These are phyloP conservation scores for Penaeus monodon DNA, from an alignment of 2,888 invertebrate species.

Conservation along the genomic window DNA sequence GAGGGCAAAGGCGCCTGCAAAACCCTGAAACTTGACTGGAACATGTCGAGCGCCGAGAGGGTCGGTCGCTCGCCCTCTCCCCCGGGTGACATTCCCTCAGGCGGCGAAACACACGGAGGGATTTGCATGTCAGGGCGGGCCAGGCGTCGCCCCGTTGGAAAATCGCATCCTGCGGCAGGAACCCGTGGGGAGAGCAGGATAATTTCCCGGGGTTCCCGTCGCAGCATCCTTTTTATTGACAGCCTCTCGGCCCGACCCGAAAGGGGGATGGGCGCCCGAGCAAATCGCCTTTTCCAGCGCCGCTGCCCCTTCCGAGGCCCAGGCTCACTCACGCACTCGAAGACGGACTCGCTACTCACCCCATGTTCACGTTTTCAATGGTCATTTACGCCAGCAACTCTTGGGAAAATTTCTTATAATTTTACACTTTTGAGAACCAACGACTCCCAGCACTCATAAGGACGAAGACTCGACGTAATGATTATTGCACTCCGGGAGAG, in stretches of 20 bases:
- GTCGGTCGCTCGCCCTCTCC: no score
- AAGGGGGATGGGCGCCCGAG: constrained; percentile 66
- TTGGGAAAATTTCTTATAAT: constrained; percentile 28
- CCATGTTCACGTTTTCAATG: constrained; percentile 65
- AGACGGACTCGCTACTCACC: constrained; percentile 52
- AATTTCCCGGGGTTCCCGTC: neutral
- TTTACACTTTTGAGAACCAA: constrained; percentile 47
- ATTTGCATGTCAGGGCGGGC: no score
- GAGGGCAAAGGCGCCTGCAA: no score
- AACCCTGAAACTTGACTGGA: no score
- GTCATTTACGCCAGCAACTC: constrained; percentile 62
- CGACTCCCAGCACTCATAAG: constrained; percentile 47
- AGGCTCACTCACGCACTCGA: neutral
- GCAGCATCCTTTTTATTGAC: constrained; percentile 50
- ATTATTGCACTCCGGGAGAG: constrained; percentile 39
- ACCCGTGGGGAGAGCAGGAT: no score
- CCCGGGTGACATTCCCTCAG: no score
- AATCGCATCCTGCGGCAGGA: no score
- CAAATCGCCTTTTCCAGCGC: neutral
- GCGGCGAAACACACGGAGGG: no score
- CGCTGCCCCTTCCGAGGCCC: neutral
- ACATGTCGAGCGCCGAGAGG: no score
- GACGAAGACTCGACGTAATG: constrained; percentile 50
- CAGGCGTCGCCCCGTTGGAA: no score
- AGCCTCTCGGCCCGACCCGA: constrained; percentile 19